Evolutionary conservation across 2,113 vertebrate species (phyloP), one percentile per base, ranked within the genome.

Genomic region (Tragelaphus imberbis): DNA sequence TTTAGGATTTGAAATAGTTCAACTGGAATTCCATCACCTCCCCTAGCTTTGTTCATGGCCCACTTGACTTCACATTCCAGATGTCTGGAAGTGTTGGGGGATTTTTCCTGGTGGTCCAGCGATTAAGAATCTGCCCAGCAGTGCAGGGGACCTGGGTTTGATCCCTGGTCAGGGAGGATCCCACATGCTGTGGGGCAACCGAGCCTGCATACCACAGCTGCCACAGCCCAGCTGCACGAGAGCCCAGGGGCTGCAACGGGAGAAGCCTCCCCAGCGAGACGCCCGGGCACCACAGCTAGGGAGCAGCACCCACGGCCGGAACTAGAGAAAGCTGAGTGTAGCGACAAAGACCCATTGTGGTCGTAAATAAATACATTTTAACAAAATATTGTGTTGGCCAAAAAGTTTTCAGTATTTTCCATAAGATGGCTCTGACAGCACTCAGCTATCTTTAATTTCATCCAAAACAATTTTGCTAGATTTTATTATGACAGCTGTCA

Each of bases 231-330:
- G 36, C 3, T 27, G 23, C 2, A 0, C 21, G 0, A 44, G 36
- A 77, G 23, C 71, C 23, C 71, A 44, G 36, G 36, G 4, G 12
- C 21, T 44, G 3, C 36, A 77, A 23, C 36, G 2, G 3, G 21
- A 75, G 12, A 6, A 27, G 71, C 12, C 71, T 25, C 71, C 71
- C 11, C 23, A 14, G 23, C 6, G 1, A 44, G 71, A 14, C 0
- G 1, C 71, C 12, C 0, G 0, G 0, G 11, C 2, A 1, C 36
- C 36, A 2, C n/a, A 77, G 23, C 71, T 27, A 77, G 23, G 40
- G 71, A 13, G 71, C 71, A 6, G 36, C 21, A 1, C 3, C 71
- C 71, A 13, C 1, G 0, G 36, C 71, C 0, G 0, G 23, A 40
- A 3, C 36, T 44, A 25, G 21, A 75, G 71, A 44, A 75, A 44